Base-by-base conservation (phyloP, 1,140 invertebrate species). In the Bombus affinis region DNA sequence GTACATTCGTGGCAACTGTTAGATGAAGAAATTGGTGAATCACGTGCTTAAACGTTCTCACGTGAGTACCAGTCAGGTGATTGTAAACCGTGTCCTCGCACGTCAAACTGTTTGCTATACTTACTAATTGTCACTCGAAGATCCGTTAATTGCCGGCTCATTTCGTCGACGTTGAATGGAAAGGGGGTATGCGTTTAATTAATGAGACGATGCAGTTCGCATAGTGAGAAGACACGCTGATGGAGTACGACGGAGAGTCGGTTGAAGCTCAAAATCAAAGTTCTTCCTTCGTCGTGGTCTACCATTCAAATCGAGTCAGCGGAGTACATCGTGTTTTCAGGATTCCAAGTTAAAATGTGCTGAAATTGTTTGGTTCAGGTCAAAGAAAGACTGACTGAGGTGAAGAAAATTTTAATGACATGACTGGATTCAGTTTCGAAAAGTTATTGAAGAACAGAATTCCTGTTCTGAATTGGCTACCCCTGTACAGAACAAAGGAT, bases 381-480 rank as follows among this genome's bases (percentile, higher is more conserved):
- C n/a, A 37, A 3, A 25, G 22, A 22, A 28, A 70, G 22, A 39
- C 25, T 39, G 2, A 0, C 35, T 22, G 35, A 37, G 8, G 15
- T 18, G 66, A 68, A 18, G 35, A 9, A 35, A 35, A 37, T n/a
- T 53, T 35, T 15, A 13, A 3, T n/a, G 68, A 37, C 25, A 92
- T 92, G 92, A 81, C 79, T 8, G 82, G 53, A 39, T 44, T 88
- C 32, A 89, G 83, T 85, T 83, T 88, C 0, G 47, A 82, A 35
- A 86, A 65, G 15, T 9, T 85, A 6, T 37, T 89, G 9, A 90
- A 86, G 42, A 90, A 89, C 78, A 89, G 91, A 81, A 53, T 96
- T 8, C 96, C 96, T 22, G 91, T 95, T 47, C 74, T 94, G 10
- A 90, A 93, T 81, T 96, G 96, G 96, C 65, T 96, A 53, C 95